Percentiles rank a stretch among this genome's conserved stretches.
These are phyloP conservation scores for Hoplias malabaricus DNA, from an alignment of 2,113 vertebrate species.

Conservation along the genomic window DNA sequence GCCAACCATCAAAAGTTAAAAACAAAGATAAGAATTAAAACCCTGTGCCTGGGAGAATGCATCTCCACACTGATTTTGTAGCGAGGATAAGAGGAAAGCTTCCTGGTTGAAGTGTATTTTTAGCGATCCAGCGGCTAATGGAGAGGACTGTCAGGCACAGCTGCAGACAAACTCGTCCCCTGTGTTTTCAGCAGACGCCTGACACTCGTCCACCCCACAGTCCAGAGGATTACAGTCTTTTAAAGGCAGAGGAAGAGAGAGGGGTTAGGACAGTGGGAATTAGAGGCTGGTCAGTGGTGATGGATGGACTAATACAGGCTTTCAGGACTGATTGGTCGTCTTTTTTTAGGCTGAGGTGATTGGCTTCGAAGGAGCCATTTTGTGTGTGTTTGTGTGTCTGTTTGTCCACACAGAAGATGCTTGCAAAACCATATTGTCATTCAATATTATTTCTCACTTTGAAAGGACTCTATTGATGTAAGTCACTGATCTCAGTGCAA, in stretches of 20 bases:
- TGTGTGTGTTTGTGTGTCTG: not conserved
- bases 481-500: no score
- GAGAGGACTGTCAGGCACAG: conserved; percentile 25
- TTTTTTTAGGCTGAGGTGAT: conserved; percentile 4
- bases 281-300: conserved; percentile 27
- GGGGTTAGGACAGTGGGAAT: conserved; percentile 28
- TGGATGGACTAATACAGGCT: conserved; percentile 24
- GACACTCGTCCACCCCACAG: conserved; percentile 46
- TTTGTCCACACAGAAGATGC: not conserved
- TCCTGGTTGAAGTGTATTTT: conserved; percentile 26
- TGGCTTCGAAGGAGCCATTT: not conserved
- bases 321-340: conserved; percentile 34
- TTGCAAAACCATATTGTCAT: no score
- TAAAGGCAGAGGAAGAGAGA: conserved; percentile 34
- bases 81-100: not conserved
- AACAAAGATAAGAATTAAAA: not conserved
- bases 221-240: conserved; percentile 53
- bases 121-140: conserved; percentile 40
- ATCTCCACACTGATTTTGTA: not conserved
- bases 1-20: not conserved
- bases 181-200: conserved; percentile 32
- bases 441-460: no score
- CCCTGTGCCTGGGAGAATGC: not conserved
- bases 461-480: no score
- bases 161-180: conserved; percentile 18